phyloP scores from a whole-genome alignment of 1,140 invertebrate species.

The Sycobia sp. region DNA sequence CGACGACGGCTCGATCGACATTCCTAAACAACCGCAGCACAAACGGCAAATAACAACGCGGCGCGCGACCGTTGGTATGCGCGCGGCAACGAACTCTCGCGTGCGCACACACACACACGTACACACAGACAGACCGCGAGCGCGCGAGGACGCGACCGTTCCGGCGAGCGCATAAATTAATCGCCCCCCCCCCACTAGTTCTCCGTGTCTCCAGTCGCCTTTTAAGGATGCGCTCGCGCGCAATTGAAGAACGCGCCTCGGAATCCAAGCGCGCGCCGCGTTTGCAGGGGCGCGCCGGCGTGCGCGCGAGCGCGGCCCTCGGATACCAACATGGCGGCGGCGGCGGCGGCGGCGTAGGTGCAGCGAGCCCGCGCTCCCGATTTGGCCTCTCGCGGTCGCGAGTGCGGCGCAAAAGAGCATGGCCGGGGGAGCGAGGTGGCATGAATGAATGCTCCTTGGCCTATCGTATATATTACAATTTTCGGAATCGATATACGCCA shows the following conservation, averaged over 20 bases:
- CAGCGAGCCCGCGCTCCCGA: constrained; percentile 39
- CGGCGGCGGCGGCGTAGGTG: constrained; percentile 23
- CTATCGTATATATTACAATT: too few relatives aligned
- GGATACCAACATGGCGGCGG: constrained; percentile 46
- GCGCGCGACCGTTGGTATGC: too few relatives aligned
- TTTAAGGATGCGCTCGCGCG: constrained; percentile 9
- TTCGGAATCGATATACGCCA: too few relatives aligned
- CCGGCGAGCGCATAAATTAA: constrained; percentile 6
- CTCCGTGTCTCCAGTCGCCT: background rate
- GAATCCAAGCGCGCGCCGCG: background rate
- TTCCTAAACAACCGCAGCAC: too few relatives aligned
- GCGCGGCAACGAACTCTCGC: too few relatives aligned
- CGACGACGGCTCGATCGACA: too few relatives aligned
- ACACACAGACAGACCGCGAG: too few relatives aligned
- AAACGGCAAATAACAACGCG: too few relatives aligned
- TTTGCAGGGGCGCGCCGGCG: constrained; percentile 12
- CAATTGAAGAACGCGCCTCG: constrained; percentile 2
- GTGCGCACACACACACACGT: too few relatives aligned
- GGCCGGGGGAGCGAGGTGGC: constrained; percentile 36
- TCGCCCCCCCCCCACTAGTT: background rate
- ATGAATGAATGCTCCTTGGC: too few relatives aligned
- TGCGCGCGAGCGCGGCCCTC: constrained; percentile 1
- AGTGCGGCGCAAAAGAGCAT: constrained; percentile 33
- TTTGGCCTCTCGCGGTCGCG: constrained; percentile 36
- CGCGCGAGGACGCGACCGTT: too few relatives aligned